phyloP scores from a whole-genome alignment of 64 coral and sea anemone species.

The Trachythela sp. region DNA sequence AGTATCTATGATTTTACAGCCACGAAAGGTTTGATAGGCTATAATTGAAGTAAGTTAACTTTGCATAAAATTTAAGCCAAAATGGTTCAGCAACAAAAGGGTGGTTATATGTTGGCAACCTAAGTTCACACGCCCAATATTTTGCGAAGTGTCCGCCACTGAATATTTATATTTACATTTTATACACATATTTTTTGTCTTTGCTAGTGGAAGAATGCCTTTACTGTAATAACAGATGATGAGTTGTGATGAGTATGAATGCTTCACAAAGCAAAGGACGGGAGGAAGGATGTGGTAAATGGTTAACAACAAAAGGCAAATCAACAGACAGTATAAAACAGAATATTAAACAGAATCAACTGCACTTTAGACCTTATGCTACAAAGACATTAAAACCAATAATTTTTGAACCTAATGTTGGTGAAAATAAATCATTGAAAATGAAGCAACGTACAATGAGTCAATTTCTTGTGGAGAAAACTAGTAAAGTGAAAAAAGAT shows the following conservation, averaged over 20 bases:
- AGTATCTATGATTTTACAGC: no score
- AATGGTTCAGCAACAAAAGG: no score
- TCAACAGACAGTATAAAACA: neutral
- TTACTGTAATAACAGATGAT: neutral
- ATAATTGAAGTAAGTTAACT: no score
- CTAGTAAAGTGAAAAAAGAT: neutral
- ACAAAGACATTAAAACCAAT: neutral
- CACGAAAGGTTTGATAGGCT: no score
- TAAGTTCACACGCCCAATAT: no score
- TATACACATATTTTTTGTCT: neutral
- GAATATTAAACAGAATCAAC: neutral
- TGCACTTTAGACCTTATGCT: neutral
- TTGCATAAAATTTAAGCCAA: no score
- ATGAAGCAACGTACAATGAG: neutral
- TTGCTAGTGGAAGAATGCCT: neutral
- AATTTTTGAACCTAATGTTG: neutral
- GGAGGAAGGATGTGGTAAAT: neutral
- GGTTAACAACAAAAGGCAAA: neutral
- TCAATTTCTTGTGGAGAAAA: slow-evolving; percentile 6
- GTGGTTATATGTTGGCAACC: no score
- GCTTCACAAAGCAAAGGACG: neutral
- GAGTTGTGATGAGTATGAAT: neutral
- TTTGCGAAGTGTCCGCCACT: no score
- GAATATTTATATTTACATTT: no score
- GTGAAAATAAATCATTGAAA: neutral